These are phyloP conservation scores for Meliscaeva auricollis DNA, from an alignment of 2,888 invertebrate species.

Conservation along the genomic window DNA sequence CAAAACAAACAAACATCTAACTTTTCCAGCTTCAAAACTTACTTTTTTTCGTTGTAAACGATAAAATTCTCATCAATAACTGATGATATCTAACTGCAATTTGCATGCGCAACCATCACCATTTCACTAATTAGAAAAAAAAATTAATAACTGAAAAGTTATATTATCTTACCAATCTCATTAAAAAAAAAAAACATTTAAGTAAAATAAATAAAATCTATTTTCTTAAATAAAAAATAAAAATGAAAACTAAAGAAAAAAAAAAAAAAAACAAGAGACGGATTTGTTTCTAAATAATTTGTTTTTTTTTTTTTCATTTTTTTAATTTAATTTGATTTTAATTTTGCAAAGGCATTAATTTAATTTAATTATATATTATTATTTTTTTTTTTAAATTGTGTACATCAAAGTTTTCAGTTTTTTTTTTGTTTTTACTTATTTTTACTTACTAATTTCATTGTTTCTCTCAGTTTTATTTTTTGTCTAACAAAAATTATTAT, in stretches of 20 bases:
- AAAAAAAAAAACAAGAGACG: slow-evolving; percentile 54
- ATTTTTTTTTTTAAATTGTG: slow-evolving; percentile 37
- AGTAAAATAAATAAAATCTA: slow-evolving; percentile 25
- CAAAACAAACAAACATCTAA: no score
- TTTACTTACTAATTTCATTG: slow-evolving; percentile 37
- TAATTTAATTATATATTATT: slow-evolving; percentile 77
- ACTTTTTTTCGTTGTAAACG: no score
- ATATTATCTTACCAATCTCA: slow-evolving; percentile 10
- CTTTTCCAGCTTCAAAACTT: no score
- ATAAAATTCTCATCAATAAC: no score
- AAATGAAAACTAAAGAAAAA: slow-evolving; percentile 8
- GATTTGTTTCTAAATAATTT: slow-evolving; percentile 55
- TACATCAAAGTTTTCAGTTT: slow-evolving; percentile 51
- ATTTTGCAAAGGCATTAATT: slow-evolving; percentile 74
- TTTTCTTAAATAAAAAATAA: slow-evolving; percentile 14
- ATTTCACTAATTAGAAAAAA: not conserved
- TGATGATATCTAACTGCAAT: no score
- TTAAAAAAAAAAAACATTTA: slow-evolving; percentile 21
- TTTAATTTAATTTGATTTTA: slow-evolving; percentile 59
- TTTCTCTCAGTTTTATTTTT: slow-evolving; percentile 38
- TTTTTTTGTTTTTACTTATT: slow-evolving; percentile 12
- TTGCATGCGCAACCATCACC: not conserved
- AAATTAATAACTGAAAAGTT: not conserved
- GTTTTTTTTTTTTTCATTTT: slow-evolving; percentile 31
- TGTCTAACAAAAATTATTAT: slow-evolving; percentile 55